These are phyloP conservation scores for Thereuonema tuberculata DNA, from an alignment of 1,140 invertebrate species.

Conservation along the genomic window DNA sequence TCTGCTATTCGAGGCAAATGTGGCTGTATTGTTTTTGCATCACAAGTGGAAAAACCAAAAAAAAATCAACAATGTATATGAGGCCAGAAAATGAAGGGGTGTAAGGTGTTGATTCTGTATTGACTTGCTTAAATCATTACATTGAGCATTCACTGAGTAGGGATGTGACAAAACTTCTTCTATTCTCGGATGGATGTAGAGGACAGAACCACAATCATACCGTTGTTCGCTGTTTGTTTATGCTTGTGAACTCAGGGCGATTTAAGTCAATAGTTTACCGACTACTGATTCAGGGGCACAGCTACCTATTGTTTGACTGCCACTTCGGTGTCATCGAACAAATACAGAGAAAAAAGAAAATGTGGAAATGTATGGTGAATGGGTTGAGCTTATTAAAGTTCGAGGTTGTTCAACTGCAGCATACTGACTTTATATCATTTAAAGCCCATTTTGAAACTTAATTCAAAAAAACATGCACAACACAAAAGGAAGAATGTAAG, in stretches of 20 bases:
- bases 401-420: background rate
- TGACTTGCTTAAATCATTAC: too few relatives aligned
- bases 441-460: background rate
- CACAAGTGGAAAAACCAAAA: too few relatives aligned
- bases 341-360: background rate
- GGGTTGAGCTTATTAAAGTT: background rate
- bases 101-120: background rate
- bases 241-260: background rate
- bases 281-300: background rate
- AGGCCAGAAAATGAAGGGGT: background rate
- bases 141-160: background rate
- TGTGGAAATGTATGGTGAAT: background rate
- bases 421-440: background rate
- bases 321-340: background rate
- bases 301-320: background rate
- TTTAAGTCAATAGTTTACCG: background rate
- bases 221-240: background rate
- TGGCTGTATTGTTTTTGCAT: too few relatives aligned
- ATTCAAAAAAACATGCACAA: background rate
- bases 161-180: background rate
- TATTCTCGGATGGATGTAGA: background rate
- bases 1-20: background rate
- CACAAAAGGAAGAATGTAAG: background rate
- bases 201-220: slow-evolving; percentile 1
- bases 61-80: too few relatives aligned